These are phyloP conservation scores for Iselma pallidipennis DNA, from an alignment of 2,888 invertebrate genomes.

Conservation along the genomic window DNA sequence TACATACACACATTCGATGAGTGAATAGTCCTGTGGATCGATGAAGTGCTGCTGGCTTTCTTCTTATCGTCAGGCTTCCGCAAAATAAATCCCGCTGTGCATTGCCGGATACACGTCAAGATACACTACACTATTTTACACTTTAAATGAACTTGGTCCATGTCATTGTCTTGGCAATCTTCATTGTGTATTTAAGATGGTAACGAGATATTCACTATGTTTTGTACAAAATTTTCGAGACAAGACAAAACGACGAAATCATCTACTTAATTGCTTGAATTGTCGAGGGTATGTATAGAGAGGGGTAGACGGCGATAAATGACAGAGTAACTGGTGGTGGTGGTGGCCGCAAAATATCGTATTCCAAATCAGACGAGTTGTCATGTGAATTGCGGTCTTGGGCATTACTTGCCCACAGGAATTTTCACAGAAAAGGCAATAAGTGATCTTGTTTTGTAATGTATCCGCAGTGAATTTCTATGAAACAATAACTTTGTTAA, in stretches of 20 bases:
- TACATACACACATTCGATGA: background rate
- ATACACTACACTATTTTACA: conserved; percentile 28
- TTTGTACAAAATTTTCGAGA: background rate
- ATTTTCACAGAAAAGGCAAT: background rate
- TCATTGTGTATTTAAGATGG: conserved; percentile 1
- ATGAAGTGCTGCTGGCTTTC: conserved; percentile 15
- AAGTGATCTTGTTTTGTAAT: too few relatives aligned
- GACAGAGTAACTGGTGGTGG: background rate
- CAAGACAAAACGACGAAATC: background rate
- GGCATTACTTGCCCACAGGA: background rate
- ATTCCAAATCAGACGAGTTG: background rate
- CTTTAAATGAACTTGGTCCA: conserved; percentile 16
- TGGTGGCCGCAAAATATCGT: background rate
- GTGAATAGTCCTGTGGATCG: conserved; percentile 16
- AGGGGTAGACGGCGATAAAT: background rate
- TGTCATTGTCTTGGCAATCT: conserved; percentile 14
- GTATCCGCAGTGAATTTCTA: too few relatives aligned
- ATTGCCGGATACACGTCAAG: conserved; percentile 25
- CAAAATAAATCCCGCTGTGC: conserved; percentile 38
- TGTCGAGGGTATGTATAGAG: background rate
- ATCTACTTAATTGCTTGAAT: conserved; percentile 4
- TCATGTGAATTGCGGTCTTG: background rate
- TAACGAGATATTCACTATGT: background rate
- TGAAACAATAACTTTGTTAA: too few relatives aligned
- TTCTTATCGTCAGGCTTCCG: conserved; percentile 38